A percentile compares a stretch with the other conserved stretches of the same genome.
phyloP scores from a whole-genome alignment of 35 echinoderm and acorn worm species.

The Heliocidaris tuberculata region DNA sequence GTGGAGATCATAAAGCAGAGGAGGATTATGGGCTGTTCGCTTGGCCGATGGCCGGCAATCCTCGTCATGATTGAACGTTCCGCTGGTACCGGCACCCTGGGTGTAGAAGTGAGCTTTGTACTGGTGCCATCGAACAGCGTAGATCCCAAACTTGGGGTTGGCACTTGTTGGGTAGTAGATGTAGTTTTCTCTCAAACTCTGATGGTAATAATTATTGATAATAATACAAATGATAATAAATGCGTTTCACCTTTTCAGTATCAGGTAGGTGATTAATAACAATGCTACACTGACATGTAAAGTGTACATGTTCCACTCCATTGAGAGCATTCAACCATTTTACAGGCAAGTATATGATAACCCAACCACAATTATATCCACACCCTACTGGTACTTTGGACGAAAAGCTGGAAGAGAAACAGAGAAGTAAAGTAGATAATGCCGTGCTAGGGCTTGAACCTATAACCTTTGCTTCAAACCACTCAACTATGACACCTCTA shows the following conservation, averaged over 20 bases:
- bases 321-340: no score
- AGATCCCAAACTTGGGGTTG: constrained; percentile 57
- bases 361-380: no score
- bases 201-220: not conserved
- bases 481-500: no score
- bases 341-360: no score
- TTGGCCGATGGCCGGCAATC: constrained; percentile 64
- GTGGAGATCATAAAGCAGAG: constrained; percentile 65
- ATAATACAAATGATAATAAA: not conserved
- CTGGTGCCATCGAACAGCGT: constrained; percentile 74
- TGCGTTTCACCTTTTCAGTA: not conserved
- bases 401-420: no score
- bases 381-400: no score
- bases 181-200: constrained; percentile 64
- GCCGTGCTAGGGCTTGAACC: no score
- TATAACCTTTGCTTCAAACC: no score
- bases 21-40: constrained; percentile 60
- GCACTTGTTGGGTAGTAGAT: constrained; percentile 61
- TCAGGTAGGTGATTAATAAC: not conserved
- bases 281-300: not conserved
- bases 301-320: no score
- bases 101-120: constrained; percentile 93
- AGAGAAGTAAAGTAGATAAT: no score
- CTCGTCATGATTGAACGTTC: constrained; percentile 54
- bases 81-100: constrained; percentile 53